Base-by-base conservation (phyloP, 2,888 invertebrate species). In the Polyploca ridens region DNA sequence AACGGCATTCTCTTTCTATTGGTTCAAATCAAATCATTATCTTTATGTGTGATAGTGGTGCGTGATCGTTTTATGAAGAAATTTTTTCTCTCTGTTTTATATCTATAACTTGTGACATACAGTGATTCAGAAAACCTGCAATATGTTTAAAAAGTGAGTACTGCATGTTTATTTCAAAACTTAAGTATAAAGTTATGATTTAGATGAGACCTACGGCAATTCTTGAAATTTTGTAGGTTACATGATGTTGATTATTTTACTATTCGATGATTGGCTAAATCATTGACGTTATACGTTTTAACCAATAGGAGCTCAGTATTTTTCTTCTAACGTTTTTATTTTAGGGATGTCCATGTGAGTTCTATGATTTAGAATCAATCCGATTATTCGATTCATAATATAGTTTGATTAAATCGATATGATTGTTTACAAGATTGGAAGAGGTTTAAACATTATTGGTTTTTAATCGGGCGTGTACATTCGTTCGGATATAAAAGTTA, bases 101-200 rank as follows among this genome's bases (percentile, higher is more conserved):
- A 41, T 41, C 2, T 38, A 62, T 62, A 16, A 59, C 58, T 57
- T 60, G 63, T 63, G 10, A 63, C 16, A 54, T 62, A 63, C 64
- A 33, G 66, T 63, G 54, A 63, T 54, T 54, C 19, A 54, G 19
- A 62, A 63, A 68, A 61, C 60, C 63, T 57, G 13, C 81, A 89
- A 73, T 71, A 94, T 94, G 94, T 94, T 94, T 70, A 94, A 94
- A 80, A 94, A 94, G 94, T 94, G 82, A 94, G 94, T 94, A 66
- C 44, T 44, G 19, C 58, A 11, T 63, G 16, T 66, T 46, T 63
- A 63, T 63, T 62, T 59, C 35, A 44, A 27, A 66, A 35, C 5
- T 59, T 38, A 8, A 5, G 14, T 14, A n/a, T 49, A 58, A 58
- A 35, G 38, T 35, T 38, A 14, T 54, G 2, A 16, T 19, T 64